Conservation (phyloP, 2,797 vertebrate genomes). For the Enteromius viviparus region DNA sequence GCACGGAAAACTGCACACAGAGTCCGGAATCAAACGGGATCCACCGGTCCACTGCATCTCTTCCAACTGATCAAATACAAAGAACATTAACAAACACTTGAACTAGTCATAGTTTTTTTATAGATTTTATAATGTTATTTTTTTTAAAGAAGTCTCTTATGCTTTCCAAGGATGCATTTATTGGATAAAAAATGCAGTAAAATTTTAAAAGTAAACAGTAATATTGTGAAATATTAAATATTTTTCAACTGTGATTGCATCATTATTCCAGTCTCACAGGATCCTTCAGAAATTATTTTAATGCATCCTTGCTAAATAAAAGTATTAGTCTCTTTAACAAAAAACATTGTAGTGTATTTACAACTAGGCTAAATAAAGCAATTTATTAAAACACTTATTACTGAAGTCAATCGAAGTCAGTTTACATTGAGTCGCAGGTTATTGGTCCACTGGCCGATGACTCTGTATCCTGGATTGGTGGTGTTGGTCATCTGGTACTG, state of each 20-base stretch:
- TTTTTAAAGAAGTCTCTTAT: neutral
- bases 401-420: neutral
- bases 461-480: constrained; percentile 80
- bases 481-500: constrained; percentile 89
- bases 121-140: neutral
- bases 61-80: constrained; percentile 73
- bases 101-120: neutral
- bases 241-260: neutral
- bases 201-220: neutral
- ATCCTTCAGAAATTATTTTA: neutral
- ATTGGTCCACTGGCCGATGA: constrained; percentile 92
- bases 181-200: neutral
- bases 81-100: neutral
- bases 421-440: constrained; percentile 82
- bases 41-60: constrained; percentile 85
- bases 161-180: neutral
- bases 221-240: too few relatives aligned
- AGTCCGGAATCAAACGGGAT: constrained; percentile 74
- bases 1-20: constrained; percentile 90
- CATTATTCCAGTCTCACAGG: neutral
- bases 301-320: neutral
- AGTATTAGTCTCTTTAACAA: neutral
- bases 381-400: too few relatives aligned
- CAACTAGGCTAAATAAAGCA: neutral
- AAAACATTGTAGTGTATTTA: neutral